Evolutionary conservation across 2,888 invertebrate genomes (phyloP), one percentile per base, ranked within the genome.

Genomic region (Anthrax anthrax): DNA sequence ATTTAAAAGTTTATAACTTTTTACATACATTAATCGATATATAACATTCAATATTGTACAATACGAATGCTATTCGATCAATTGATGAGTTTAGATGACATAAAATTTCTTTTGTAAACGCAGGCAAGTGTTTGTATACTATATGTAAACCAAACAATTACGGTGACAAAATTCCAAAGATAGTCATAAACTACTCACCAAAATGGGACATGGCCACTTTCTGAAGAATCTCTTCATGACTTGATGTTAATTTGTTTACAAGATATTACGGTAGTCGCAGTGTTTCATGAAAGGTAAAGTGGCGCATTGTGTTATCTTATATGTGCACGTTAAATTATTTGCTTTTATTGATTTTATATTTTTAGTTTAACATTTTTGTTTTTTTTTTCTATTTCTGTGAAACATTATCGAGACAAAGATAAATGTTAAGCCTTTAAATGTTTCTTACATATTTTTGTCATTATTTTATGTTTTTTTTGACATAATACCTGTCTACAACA

Each of bases 141-240:
- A n/a, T n/a, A n/a, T n/a, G n/a, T n/a, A n/a, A n/a, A n/a, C n/a
- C n/a, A n/a, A n/a, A n/a, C n/a, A n/a, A n/a, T n/a, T n/a, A 40
- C 36, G 45, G 17, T 27, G 9, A 27, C 5, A 27, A 27, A 14
- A 34, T 34, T 36, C 49, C 49, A 44, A 47, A 50, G 47, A 50
- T 50, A 47, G 50, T 19, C 34, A 47, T 39, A 43, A 47, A 50
- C 50, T 43, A 47, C 47, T 47, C 47, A 47, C 50, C 43, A 50
- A 50, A 50, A 47, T 50, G 47, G 50, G 47, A 50, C 47, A 50
- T 45, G 50, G 45, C 47, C 50, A 50, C 50, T 50, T 45, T 42
- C 18, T 39, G 41, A 32, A 16, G 42, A 39, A 41, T 34, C 44
- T 47, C 37, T 47, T 44, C 45, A 47, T 47, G 37, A 32, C 29